Base-by-base conservation (phyloP, 2,797 vertebrate genomes). In the Protonibea diacanthus region DNA sequence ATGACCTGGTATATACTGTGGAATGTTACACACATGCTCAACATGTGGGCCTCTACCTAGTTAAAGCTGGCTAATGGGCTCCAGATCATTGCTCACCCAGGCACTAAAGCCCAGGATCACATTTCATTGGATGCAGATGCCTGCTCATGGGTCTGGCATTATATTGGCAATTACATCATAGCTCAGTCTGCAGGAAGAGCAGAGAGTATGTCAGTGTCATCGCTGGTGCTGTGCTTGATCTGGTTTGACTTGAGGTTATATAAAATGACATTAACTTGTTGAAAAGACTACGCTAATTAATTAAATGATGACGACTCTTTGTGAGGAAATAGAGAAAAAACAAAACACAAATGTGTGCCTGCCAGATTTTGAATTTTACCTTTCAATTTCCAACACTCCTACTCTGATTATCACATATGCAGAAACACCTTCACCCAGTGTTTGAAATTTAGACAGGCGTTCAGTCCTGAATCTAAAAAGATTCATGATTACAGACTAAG, bases 41-140 rank as follows among this genome's bases (percentile, higher is more conserved):
- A 67, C 47, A 71, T 51, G 75, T 42, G 80, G 81, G 76, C 79
- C 76, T 73, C 71, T 5, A 68, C 74, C 81, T 78, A 87, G 85
- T 85, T 71, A 51, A 80, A 49, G 66, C 68, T 77, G 70, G 59
- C 53, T 91, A 91, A 94, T 89, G 77, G 64, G 64, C 69, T 86
- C 84, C 91, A 93, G 92, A 90, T 72, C 65, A 58, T 55, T 44
- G 62, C 66, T 78, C 63, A 74, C 73, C 73, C 74, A 45, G 29
- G 66, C 56, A 49, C 78, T 21, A n/a, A 70, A 58, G 58, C 49
- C 49, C 17, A 13, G 27, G 74, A 87, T 91, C 79, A 14, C 0
- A n/a, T 91, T 89, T 88, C 80, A 92, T 86, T 81, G 68, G 71
- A 73, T 71, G 61, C 93, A 93, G 85, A 92, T 88, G 88, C 48